Evolutionary conservation across 2,888 invertebrate genomes (phyloP), one percentile per base, ranked within the genome.

Genomic region (Leucoma salicis): DNA sequence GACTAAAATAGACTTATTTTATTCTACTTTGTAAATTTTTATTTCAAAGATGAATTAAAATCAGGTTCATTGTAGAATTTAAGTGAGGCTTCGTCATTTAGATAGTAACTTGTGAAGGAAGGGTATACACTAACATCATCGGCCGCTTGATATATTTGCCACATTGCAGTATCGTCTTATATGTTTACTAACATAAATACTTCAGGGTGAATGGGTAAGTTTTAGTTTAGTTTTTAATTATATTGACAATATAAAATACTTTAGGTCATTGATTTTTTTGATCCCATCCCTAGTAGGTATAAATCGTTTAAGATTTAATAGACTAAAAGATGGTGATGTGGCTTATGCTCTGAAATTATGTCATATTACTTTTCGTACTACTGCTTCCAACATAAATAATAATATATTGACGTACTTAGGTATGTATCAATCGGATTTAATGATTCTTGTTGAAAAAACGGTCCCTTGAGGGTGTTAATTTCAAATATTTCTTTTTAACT

Each of bases 41-140:
- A 41, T 48, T 38, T 34, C 36, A 35, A 34, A 41, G 40, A 42
- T 6, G 10, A n/a, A 35, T 28, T 31, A 47, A 49, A 57, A 50
- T 63, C 49, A 50, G 55, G 33, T 46, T 52, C 49, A 41, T 39
- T 49, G 15, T 48, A 39, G 49, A 49, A 46, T 53, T 13, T 44
- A 42, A 48, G 11, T 25, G 39, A 55, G 46, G 61, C 51, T 60
- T 56, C 53, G 38, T 56, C 41, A 52, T 55, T 46, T 49, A 50
- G 46, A 46, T 53, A 53, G 41, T 46, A 48, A 46, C 62, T 71
- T 78, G 82, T 83, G 83, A 82, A 82, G 82, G 80, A 74, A 59
- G 70, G 76, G 69, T 72, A 57, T 71, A 72, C 63, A 73, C 69
- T 73, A 72, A 72, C 72, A n/a, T n/a, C 59, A 52, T 57, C 53